Evolutionary conservation across 1,140 invertebrate species (phyloP).

Genomic region (Neodiprion lecontei): DNA sequence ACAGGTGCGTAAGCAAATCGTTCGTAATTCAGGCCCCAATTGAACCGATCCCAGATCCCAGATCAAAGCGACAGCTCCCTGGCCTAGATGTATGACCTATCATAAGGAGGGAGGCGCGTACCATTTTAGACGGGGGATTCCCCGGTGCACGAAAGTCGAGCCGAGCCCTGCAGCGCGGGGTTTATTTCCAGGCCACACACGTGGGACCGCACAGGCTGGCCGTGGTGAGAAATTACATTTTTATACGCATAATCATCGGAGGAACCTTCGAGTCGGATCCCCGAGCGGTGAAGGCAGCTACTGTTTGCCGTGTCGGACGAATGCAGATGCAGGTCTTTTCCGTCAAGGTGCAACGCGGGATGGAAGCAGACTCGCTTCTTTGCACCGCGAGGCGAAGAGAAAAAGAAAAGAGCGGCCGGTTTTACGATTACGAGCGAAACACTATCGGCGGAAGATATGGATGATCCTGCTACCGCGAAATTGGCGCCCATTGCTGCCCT

Average conservation of each 20-base stretch:
- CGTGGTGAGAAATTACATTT: constrained; percentile 46
- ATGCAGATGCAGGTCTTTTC: constrained; percentile 13
- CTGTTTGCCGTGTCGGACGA: neutral
- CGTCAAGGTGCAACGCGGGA: constrained; percentile 13
- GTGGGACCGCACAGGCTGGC: constrained; percentile 22
- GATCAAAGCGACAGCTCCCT: neutral
- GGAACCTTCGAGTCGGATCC: neutral
- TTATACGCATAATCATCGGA: constrained; percentile 45
- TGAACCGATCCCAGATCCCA: neutral
- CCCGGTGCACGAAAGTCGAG: neutral
- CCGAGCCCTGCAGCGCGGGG: neutral
- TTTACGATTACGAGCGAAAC: constrained; percentile 38
- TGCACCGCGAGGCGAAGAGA: neutral
- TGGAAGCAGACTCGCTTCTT: constrained; percentile 9
- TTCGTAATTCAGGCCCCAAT: neutral
- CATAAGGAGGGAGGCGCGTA: neutral
- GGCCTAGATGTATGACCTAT: no score
- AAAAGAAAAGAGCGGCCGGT: constrained; percentile 15
- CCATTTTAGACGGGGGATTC: neutral
- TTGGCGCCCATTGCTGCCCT: no score
- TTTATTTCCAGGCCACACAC: constrained; percentile 23
- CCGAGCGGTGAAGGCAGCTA: neutral
- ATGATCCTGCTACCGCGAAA: no score
- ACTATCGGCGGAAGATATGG: neutral
- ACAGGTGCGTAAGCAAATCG: constrained; percentile 3